A percentile compares a stretch with the other conserved stretches of the same genome.
Evolutionary conservation across 1,140 invertebrate genomes (phyloP).

Genomic region (Formica selysi): DNA sequence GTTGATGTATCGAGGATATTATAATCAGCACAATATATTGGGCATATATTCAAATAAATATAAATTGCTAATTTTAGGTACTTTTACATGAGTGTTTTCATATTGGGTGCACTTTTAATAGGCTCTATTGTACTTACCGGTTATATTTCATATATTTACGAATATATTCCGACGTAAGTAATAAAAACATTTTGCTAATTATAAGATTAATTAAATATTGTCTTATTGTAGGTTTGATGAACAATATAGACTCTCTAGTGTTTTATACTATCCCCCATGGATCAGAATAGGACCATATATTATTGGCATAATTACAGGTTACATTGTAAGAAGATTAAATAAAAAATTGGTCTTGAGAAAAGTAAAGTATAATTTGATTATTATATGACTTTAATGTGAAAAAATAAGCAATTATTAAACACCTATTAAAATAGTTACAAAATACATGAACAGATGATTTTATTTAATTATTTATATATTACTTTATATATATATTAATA

Average conservation of each 20-base stretch:
- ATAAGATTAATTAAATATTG: background rate
- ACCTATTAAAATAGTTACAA: background rate
- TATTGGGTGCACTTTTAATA: slow-evolving; percentile 78
- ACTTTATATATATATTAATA: too few relatives aligned
- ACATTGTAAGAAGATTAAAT: too few relatives aligned
- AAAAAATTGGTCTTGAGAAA: too few relatives aligned
- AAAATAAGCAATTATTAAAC: too few relatives aligned
- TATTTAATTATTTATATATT: too few relatives aligned
- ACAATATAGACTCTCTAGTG: slow-evolving; percentile 80
- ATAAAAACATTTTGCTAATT: slow-evolving; percentile 3
- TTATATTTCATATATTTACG: slow-evolving; percentile 81
- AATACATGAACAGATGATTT: too few relatives aligned
- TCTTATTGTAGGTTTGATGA: slow-evolving; percentile 80
- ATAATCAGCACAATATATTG: background rate
- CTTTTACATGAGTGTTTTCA: slow-evolving; percentile 69
- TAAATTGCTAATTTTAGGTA: too few relatives aligned
- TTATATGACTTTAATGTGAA: too few relatives aligned
- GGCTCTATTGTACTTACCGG: slow-evolving; percentile 78
- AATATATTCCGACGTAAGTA: slow-evolving; percentile 85
- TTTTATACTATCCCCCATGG: slow-evolving; percentile 86
- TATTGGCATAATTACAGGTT: slow-evolving; percentile 85
- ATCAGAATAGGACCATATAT: slow-evolving; percentile 86
- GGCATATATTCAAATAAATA: background rate
- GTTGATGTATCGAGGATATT: slow-evolving; percentile 50
- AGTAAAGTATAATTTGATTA: too few relatives aligned